Evolutionary conservation across 1,140 invertebrate species (phyloP), one percentile per base, ranked within the genome.

Genomic region (Drosophila kanapiae): DNA sequence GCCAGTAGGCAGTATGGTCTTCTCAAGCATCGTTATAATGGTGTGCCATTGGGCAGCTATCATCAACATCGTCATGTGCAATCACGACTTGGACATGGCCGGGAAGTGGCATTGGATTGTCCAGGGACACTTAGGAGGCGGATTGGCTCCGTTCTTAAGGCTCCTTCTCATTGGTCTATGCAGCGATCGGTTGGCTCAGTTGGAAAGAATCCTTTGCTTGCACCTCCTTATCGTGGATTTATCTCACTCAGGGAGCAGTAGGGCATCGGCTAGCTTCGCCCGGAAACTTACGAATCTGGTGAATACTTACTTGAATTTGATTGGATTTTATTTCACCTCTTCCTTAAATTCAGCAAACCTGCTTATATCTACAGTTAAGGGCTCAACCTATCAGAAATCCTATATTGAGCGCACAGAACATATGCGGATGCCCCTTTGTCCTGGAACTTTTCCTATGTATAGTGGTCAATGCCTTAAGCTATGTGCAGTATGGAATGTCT

Each of bases 111-210:
- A 51, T 7, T 16, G 6, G 9, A 8, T 60, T 23, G 7, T 1
- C 35, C 0, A 11, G 9, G 9, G 23, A 0, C 33, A 59, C 16
- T 9, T 74, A 13, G 54, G 65, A 1, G 18, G 9, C 5, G 37
- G 16, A 6, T 13, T 71, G 18, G 38, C 56, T 0, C 70, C 65
- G 1, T 3, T 74, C 6, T 3, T 71, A 0, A 70, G 38, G 40
- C 38, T 74, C 4, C 31, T 70, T 0, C 31, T 74, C 10, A 53
- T 74, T 10, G 54, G 54, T 5, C n/a, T 74, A 2, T 53, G 47
- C 23, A 71, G 53, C 48, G 11, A 74, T 16, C 33, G 54, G 13
- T 33, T 74, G 23, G n/a, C 33, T 5, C 23, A 60, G 4, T 23
- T 71, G 10, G 53, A 38, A 1, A 56, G 54, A 11, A 11, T 14